Evolutionary conservation across 92 coral and sea anemone species (phyloP), one percentile per base, ranked within the genome.

Genomic region (Chrysogorgia sp.): DNA sequence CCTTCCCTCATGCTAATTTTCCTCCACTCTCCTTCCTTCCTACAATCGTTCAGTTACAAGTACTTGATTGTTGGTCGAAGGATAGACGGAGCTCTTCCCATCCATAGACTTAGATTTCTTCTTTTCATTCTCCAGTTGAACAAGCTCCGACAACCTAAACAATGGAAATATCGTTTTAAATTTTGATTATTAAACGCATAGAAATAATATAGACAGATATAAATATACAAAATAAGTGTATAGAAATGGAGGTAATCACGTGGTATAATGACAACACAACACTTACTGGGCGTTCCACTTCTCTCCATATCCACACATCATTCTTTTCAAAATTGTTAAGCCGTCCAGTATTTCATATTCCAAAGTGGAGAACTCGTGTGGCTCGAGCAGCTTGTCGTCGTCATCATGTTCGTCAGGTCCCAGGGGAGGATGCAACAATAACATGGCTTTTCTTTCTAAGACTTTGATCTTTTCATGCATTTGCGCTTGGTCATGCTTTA

Each of bases 331-430:
- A 61, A 93, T 87, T 28, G 90, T 94, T 58, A 94, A 69, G 68
- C 98, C 90, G 82, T 89, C 96, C 19, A 96, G 89, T 33, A 94
- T 94, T 81, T 91, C 98, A 58, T 91, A 94, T 31, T 92, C 98
- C 67, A 94, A 80, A 0, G 96, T 91, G 28, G 80, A 81, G 30
- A 90, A 80, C 59, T 94, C 98, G 12, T 83, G 92, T 0, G 91
- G 85, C 31, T 84, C 90, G 33, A 91, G 67, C 22, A 79, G 52
- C 23, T 70, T 71, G 53, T 70, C 43, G 0, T 53, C 59, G 41
- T 45, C 52, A 19, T 75, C 67, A 64, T 15, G 10, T 3, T n/a
- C 50, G 14, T 31, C 63, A 14, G 78, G 64, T 1, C 64, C 34
- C 23, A 64, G 8, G 0, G 78, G 89, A 10, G 89, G 80, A 14